Evolutionary conservation across 2,888 invertebrate species (phyloP), one percentile per base, ranked within the genome.

Genomic region (Sinodicranocentrus sp.): DNA sequence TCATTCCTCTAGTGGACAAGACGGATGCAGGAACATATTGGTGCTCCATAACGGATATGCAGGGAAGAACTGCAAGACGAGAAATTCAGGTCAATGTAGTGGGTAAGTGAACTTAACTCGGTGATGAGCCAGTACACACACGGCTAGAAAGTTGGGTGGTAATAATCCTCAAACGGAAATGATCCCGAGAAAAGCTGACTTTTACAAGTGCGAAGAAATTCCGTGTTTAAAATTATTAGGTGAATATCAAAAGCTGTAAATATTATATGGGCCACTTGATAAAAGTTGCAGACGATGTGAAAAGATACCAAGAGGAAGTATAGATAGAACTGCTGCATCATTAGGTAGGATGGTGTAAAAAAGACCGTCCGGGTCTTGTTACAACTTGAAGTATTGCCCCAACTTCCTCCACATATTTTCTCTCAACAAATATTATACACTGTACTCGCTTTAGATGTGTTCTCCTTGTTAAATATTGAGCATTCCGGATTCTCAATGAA

Each of bases 21-120:
- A 92, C 92, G 85, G 94, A 95, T 90, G 94, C 95, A 33, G 95
- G 95, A 17, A 94, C 94, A 61, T 96, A 96, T 91, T 94, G 94
- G 43, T 96, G 96, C 91, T 94, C 94, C 91, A 95, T 95, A 1
- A 92, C 93, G 86, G 95, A 95, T 91, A 94, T 94, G 89, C 95
- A 95, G 89, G 95, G 95, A 21, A 94, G 94, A 90, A 94, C 93
- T 89, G 94, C 94, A 0, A 91, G 94, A 75, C 91, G 95, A 89
- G 94, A 94, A 88, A 94, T 94, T 84, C 94, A 94, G 91, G 94
- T 95, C 88, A 93, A 93, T 88, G 95, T 95, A 85, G 95, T 95
- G 91, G 95, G 95, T 95, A 92, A 92, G 89, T 87, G 39, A 39
- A 39, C 39, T 39, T 8, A 8, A 39, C 39, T 39, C 39, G 13